These are phyloP conservation scores for Gallinago paraguaiae DNA, from an alignment of 2,113 vertebrate species.

Conservation along the genomic window DNA sequence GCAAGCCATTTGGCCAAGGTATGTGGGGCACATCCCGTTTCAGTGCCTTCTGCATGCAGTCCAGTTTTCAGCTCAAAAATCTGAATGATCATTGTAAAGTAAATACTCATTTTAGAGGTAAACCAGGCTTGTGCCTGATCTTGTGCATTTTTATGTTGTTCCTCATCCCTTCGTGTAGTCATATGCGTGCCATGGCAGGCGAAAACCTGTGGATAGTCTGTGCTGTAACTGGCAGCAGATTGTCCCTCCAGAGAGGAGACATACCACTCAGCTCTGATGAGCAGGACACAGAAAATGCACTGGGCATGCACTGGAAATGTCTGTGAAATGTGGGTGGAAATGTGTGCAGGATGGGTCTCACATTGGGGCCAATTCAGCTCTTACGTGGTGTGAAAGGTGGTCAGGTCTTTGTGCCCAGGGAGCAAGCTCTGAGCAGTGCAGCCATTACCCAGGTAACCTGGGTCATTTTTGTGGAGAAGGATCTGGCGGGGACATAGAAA, in stretches of 20 bases:
- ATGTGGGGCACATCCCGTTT: neutral
- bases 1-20: neutral
- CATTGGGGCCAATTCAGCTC: accelerated
- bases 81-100: neutral
- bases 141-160: neutral
- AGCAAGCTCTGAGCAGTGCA: neutral
- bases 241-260: neutral
- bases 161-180: neutral
- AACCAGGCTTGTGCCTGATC: neutral
- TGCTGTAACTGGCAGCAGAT: neutral
- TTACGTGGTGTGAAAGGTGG: accelerated
- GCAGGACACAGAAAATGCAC: neutral
- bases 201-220: neutral
- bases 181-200: accelerated
- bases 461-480: neutral
- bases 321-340: neutral
- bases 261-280: neutral
- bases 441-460: neutral
- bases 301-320: neutral
- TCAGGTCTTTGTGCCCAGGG: neutral
- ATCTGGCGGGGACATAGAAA: neutral
- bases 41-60: neutral
- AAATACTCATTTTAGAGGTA: neutral
- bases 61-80: neutral
- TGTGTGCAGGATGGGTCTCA: neutral